Evolutionary conservation across 1,140 invertebrate genomes (phyloP), one percentile per base, ranked within the genome.

Genomic region (Drosophila kurseongensis): DNA sequence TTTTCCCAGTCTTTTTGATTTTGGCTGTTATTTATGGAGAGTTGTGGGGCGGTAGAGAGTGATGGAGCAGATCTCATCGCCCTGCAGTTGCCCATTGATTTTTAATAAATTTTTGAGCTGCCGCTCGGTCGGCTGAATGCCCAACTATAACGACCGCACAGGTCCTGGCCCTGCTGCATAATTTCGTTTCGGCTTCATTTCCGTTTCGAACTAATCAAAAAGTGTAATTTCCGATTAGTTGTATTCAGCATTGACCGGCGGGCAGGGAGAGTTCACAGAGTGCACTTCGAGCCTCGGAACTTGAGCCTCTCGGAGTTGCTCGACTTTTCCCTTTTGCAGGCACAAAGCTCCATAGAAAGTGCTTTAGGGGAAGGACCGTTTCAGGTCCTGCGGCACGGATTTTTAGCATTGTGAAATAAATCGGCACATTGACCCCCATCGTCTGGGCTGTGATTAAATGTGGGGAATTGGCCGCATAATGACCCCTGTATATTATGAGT

Each of bases 171-270:
- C 38, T 14, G 29, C 51, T 90, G 85, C 78, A 89, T 89, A 89
- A 89, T 90, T 90, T 90, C 85, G 81, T 90, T 90, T 90, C 81
- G 78, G 73, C 78, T 90, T 90, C 85, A 90, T 90, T 90, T 90
- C 85, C 85, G 86, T 85, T 90, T 81, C 80, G 78, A 90, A 90
- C 85, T 90, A 90, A 90, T 90, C 85, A 90, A 90, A 90, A 90
- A 90, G 85, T 90, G 85, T 90, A 90, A 90, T 90, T 90, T 90
- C 85, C 85, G 85, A 90, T 86, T 90, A 90, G 86, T 89, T 79
- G 80, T 89, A 83, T 90, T 85, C 80, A 83, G 36, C 75, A 75
- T 81, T 78, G 79, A 75, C 74, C 66, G 75, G 63, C 41, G 29
- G 38, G 23, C 40, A 27, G 67, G 35, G 59, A 63, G 38, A 45